Conservation (phyloP, 2,888 invertebrate genomes). For the Anarsia innoxiella region DNA sequence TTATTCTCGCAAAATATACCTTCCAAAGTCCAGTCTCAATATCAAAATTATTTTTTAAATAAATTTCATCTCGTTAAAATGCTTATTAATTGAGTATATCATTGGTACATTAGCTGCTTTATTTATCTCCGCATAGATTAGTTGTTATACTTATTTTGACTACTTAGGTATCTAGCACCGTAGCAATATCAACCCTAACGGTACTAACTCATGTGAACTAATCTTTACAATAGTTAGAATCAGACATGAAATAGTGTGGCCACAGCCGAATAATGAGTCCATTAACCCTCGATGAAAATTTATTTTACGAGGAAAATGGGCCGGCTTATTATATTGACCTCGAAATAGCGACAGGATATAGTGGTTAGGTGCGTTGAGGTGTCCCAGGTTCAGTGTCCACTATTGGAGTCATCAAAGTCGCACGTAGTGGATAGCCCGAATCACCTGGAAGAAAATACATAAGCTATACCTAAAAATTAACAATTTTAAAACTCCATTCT, state of each 20-base stretch:
- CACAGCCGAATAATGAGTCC: slow-evolving; percentile 7
- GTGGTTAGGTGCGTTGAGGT: too few relatives aligned
- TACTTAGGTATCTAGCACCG: not conserved
- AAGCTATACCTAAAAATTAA: not conserved
- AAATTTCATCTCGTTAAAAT: too few relatives aligned
- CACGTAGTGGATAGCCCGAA: slow-evolving; percentile 8
- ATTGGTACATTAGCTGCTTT: too few relatives aligned
- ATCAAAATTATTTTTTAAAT: too few relatives aligned
- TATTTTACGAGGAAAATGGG: slow-evolving; percentile 8
- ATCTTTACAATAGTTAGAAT: too few relatives aligned
- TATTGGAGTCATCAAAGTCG: slow-evolving; percentile 10
- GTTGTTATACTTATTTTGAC: too few relatives aligned
- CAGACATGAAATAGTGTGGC: too few relatives aligned
- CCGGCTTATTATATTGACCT: slow-evolving; percentile 3
- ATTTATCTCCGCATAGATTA: too few relatives aligned
- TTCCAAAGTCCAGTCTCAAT: too few relatives aligned
- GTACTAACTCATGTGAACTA: not conserved
- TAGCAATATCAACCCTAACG: not conserved
- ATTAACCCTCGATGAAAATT: slow-evolving; percentile 8
- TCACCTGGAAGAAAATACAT: slow-evolving; percentile 8
- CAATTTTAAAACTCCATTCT: not conserved
- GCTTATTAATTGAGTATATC: too few relatives aligned
- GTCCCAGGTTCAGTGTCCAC: not conserved
- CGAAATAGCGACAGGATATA: too few relatives aligned
- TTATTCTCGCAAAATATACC: too few relatives aligned